Evolutionary conservation across 2,888 invertebrate genomes (phyloP), one percentile per base, ranked within the genome.

Genomic region (Melinopterus prodromus): DNA sequence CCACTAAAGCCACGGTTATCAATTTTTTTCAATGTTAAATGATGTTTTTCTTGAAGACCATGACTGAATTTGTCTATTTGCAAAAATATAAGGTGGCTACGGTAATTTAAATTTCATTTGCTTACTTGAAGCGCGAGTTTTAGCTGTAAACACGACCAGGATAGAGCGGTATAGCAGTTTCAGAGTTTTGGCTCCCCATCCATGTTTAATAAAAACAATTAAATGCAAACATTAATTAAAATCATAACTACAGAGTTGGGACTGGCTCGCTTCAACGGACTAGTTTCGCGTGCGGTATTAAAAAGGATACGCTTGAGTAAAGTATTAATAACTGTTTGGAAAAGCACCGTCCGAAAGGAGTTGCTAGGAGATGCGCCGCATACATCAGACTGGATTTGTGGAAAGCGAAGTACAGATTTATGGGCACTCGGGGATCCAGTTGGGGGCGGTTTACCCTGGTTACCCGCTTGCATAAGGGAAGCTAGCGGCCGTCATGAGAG

Each of bases 321-420:
- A 53, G 53, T 53, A 53, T 53, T 53, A 53, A 53, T 53, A 53
- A 53, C 9, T 53, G 53, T 53, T 53, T 53, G 53, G 53, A 53
- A 53, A 7, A 12, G 53, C 1, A 12, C 9, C 7, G 5, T 53
- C 53, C 53, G 53, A 53, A 53, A 2, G 53, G 53, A 53, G 53
- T 53, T 53, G 53, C 53, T 53, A 53, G 53, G 53, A 53, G 53
- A 53, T 53, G 53, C 53, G 53, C 53, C 53, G 53, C 53, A 53
- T 12, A 53, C 53, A 53, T 53, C 53, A 53, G 53, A 53, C 53
- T 53, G 53, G 53, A 53, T 53, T 53, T 53, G 53, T 53, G 53
- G 53, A 53, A 53, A 53, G 53, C 53, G 53, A 53, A 53, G 53
- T 53, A 53, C 53, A 53, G 53, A 53, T 53, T 53, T 53, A 53